phyloP scores from a whole-genome alignment of 1,140 invertebrate species.

The Drosophila navojoa region DNA sequence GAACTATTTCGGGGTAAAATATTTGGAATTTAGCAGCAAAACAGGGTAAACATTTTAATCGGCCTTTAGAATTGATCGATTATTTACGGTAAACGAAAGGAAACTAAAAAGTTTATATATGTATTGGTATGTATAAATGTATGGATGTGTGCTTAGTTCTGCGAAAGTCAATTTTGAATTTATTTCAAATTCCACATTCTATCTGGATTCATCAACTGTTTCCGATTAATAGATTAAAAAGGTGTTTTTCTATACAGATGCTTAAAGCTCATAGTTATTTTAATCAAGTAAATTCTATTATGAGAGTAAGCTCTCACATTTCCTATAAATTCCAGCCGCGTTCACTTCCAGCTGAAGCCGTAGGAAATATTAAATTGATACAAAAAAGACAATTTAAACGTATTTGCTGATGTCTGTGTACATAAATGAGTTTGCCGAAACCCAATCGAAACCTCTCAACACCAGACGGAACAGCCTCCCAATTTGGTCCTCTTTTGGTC shows the following conservation, averaged over 20 bases:
- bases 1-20: neutral
- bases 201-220: neutral
- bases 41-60: too few relatives aligned
- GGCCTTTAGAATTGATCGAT: too few relatives aligned
- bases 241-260: too few relatives aligned
- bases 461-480: neutral
- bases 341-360: too few relatives aligned
- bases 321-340: too few relatives aligned
- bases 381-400: neutral
- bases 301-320: too few relatives aligned
- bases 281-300: too few relatives aligned
- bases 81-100: neutral
- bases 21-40: neutral
- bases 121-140: neutral
- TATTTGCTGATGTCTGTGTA: neutral
- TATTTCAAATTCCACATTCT: neutral
- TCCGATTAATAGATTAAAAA: too few relatives aligned
- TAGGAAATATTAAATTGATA: neutral
- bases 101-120: too few relatives aligned
- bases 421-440: slow-evolving; percentile 22
- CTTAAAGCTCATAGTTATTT: too few relatives aligned
- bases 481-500: slow-evolving; percentile 9
- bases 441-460: slow-evolving; percentile 31
- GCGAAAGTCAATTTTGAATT: neutral
- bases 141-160: neutral